phyloP scores from a whole-genome alignment of 2,888 invertebrate genomes.

The Marasmarcha lunaedactyla region DNA sequence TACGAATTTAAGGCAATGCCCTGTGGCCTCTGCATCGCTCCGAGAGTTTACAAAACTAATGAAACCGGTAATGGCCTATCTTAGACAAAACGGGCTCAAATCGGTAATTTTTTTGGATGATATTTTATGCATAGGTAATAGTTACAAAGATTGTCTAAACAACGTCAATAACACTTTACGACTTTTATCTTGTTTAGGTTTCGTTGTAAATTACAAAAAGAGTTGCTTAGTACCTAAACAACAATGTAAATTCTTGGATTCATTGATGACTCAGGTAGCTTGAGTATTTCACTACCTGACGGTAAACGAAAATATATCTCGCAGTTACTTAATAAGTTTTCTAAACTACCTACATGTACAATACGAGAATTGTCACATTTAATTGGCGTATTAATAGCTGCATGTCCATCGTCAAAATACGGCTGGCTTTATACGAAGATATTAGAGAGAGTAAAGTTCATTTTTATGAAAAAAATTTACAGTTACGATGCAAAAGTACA shows the following conservation, averaged over 20 bases:
- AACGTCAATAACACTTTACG: neutral
- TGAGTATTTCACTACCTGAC: too few relatives aligned
- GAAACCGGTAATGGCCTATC: neutral
- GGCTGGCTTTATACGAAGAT: too few relatives aligned
- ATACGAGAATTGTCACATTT: too few relatives aligned
- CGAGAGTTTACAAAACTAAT: neutral
- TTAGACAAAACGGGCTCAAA: neutral
- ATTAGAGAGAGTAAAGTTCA: too few relatives aligned
- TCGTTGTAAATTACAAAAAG: neutral
- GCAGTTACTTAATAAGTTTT: too few relatives aligned
- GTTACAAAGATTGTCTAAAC: neutral
- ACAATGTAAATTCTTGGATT: neutral
- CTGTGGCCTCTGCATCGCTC: constrained; percentile 6
- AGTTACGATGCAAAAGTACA: too few relatives aligned
- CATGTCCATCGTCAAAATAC: too few relatives aligned
- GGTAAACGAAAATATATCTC: too few relatives aligned
- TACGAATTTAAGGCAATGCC: constrained; percentile 10
- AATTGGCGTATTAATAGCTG: too few relatives aligned
- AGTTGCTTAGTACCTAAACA: too few relatives aligned
- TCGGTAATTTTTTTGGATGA: neutral
- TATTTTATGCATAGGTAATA: neutral
- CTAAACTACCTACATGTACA: too few relatives aligned
- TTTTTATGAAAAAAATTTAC: constrained; percentile 18
- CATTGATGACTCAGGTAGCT: too few relatives aligned
- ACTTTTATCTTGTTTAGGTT: neutral